Evolutionary conservation across 2,888 invertebrate species (phyloP).

Genomic region (Antitype chi): DNA sequence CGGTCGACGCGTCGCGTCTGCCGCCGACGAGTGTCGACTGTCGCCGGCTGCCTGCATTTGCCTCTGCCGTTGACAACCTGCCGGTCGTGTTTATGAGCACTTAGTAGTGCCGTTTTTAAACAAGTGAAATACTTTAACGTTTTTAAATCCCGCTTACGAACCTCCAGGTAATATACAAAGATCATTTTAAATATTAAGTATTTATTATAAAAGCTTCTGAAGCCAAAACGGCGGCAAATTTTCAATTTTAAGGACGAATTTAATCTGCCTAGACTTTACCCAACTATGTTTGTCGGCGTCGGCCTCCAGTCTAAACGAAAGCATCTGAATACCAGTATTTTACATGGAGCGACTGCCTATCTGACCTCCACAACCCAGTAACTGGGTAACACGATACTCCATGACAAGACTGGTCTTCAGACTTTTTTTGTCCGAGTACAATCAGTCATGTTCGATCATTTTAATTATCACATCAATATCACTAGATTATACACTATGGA

Average conservation of each 20-base stretch:
- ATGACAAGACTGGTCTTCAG: background rate
- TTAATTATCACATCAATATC: background rate
- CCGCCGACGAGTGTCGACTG: too few relatives aligned
- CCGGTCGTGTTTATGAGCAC: too few relatives aligned
- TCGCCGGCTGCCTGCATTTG: too few relatives aligned
- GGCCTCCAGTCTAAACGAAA: background rate
- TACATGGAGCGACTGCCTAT: too few relatives aligned
- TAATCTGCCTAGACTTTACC: background rate
- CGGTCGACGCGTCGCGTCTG: too few relatives aligned
- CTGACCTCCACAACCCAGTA: too few relatives aligned
- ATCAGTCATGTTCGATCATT: conserved; percentile 4
- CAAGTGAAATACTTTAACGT: background rate
- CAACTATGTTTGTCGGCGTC: background rate
- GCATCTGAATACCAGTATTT: background rate
- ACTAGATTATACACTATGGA: background rate
- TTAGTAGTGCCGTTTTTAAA: background rate
- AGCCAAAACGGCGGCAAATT: conserved; percentile 1
- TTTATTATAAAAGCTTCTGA: background rate
- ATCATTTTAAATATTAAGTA: too few relatives aligned
- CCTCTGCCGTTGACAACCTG: too few relatives aligned
- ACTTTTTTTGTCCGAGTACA: background rate
- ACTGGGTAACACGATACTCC: too few relatives aligned
- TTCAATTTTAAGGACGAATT: conserved; percentile 11
- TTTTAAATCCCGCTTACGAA: background rate
- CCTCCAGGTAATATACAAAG: background rate